Evolutionary conservation across 2,113 vertebrate species (phyloP).

Genomic region (Phoxinus phoxinus): DNA sequence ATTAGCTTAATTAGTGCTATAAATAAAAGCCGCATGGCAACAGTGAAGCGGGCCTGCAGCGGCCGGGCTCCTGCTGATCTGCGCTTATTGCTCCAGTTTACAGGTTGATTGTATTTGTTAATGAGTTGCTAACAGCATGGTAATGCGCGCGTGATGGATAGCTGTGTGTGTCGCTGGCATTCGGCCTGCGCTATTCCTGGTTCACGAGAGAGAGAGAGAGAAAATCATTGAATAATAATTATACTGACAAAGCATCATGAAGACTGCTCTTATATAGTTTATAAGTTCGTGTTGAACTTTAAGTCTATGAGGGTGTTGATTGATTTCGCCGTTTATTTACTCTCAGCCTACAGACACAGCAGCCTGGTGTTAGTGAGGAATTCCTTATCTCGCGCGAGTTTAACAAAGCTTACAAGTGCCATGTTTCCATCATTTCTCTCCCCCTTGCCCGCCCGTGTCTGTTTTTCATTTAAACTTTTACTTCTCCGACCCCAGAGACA

Average conservation of each 20-base stretch:
- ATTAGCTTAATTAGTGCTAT: conserved; percentile 45
- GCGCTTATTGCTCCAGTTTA: conserved; percentile 70
- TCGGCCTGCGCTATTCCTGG: conserved; percentile 68
- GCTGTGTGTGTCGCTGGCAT: conserved; percentile 71
- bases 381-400: conserved; percentile 40
- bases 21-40: conserved; percentile 44
- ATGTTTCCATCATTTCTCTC: conserved; percentile 51
- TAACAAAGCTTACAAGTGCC: conserved; percentile 39
- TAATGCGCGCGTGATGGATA: conserved; percentile 79
- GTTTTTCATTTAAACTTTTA: conserved; percentile 62
- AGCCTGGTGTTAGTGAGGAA: not conserved
- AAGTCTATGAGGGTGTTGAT: not conserved
- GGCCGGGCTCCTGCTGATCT: conserved; percentile 64
- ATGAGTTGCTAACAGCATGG: conserved; percentile 83
- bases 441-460: conserved; percentile 42
- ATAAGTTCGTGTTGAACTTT: conserved; percentile 13
- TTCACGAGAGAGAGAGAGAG: conserved; percentile 45
- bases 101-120: conserved; percentile 78
- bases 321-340: not conserved
- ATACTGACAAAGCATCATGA: not conserved
- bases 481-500: conserved; percentile 57
- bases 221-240: not conserved
- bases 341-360: not conserved
- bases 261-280: conserved; percentile 1
- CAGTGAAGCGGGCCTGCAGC: conserved; percentile 51